Conservation (phyloP, 2,113 vertebrate species). For the Onychostruthus taczanowskii region DNA sequence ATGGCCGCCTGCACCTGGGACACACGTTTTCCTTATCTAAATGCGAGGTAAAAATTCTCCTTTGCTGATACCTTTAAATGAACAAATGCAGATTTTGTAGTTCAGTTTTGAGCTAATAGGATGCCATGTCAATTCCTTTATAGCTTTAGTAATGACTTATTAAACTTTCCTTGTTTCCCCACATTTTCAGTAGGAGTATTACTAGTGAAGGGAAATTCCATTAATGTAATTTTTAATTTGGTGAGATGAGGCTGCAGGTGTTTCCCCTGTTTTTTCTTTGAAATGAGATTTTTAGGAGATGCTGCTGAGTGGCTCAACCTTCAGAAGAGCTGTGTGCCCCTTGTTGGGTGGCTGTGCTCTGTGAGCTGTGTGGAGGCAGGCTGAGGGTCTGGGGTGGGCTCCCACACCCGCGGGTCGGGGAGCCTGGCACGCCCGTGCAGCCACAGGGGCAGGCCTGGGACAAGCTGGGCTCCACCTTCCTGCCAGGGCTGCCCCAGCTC, state of each 20-base stretch:
- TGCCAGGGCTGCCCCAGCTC: neutral
- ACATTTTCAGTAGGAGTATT: neutral
- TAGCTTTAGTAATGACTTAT: neutral
- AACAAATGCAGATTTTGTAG: neutral
- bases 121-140: neutral
- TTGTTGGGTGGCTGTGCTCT: neutral
- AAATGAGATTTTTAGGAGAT: neutral
- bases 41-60: slow-evolving; percentile 85
- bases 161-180: neutral
- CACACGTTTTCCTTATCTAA: slow-evolving; percentile 96
- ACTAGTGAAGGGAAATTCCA: neutral
- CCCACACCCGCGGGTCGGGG: neutral
- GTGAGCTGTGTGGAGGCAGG: neutral
- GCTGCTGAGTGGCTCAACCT: neutral
- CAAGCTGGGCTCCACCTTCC: rapidly evolving
- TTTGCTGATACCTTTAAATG: neutral
- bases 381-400: no score
- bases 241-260: neutral
- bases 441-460: neutral
- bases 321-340: neutral
- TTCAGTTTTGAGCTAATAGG: neutral
- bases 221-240: neutral
- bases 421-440: neutral
- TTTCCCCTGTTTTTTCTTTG: neutral
- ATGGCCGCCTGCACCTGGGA: slow-evolving; percentile 93